These are phyloP conservation scores for Lamellibrachia luymesi DNA, from an alignment of 1,140 invertebrate genomes.

Conservation along the genomic window DNA sequence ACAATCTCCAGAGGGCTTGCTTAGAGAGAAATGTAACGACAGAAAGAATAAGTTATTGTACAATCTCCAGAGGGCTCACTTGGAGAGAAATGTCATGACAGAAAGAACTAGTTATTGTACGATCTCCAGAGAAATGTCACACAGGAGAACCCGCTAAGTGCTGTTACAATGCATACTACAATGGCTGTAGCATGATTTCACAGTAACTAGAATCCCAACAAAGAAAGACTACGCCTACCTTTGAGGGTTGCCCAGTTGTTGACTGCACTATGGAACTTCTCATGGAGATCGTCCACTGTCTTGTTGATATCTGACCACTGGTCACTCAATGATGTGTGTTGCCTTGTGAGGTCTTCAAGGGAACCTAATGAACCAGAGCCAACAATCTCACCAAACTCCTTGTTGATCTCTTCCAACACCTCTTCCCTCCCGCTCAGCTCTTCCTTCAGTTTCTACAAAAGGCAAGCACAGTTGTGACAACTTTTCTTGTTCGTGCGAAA, in stretches of 20 bases:
- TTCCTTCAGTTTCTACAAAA: constrained; percentile 41
- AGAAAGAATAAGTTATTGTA: no score
- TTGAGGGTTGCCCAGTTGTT: constrained; percentile 9
- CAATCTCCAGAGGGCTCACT: no score
- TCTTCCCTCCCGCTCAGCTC: constrained; percentile 41
- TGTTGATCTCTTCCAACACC: constrained; percentile 34
- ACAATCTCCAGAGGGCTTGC: no score
- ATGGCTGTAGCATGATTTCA: no score
- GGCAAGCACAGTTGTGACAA: background rate
- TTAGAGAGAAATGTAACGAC: no score
- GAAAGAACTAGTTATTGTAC: no score
- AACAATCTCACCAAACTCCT: background rate
- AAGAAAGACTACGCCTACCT: background rate
- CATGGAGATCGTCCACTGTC: constrained; percentile 4
- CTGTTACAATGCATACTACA: no score
- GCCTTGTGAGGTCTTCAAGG: constrained; percentile 13
- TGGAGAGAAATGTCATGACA: no score
- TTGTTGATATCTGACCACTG: constrained; percentile 19
- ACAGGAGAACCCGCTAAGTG: no score
- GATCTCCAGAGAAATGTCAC: no score
- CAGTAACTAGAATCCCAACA: background rate
- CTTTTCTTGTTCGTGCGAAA: background rate
- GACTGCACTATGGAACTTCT: background rate
- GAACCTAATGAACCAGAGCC: constrained; percentile 13
- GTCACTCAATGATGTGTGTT: background rate